Base-by-base conservation (phyloP, 1,140 invertebrate species). In the Chironomus tepperi region DNA sequence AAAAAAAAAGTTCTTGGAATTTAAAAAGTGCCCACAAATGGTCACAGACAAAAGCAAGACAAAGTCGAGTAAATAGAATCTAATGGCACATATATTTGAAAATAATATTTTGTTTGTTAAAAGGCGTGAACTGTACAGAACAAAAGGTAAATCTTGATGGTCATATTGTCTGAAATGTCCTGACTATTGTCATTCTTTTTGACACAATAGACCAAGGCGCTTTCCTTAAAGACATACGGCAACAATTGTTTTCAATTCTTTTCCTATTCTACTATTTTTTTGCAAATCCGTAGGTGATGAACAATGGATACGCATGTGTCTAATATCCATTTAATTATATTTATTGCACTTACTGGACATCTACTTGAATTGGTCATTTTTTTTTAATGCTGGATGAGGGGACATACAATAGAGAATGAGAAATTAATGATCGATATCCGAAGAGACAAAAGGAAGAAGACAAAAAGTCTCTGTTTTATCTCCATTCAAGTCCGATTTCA, bases 71-170 rank as follows among this genome's bases (percentile, higher is more conserved):
- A 34, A 34, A 34, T 34, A 34, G 24, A 57, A 12, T 57, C 16
- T 18, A 70, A 70, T 70, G 18, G 19, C 16, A 19, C 16, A 19
- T 18, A 6, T 70, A 70, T 70, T 70, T 70, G 65, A 70, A 70
- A 70, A 70, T 70, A 70, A 70, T 70, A 19, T 70, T 18, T 70
- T 70, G 65, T 70, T 70, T 70, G 16, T 18, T 70, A 70, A 70
- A 70, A 70, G 65, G 65, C 65, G 65, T 70, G 65, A 70, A 70
- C 65, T 70, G 10, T 18, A 7, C 5, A 18, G 19, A 34, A 57
- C 47, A 57, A 57, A 57, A 57, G 47, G 24, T 34, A 70, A 21
- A 21, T 70, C 65, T 70, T 18, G 18, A 70, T 19, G 65, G 65
- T 18, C 65, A 70, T 19, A 57, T 57, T 57, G 47, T 57, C 47